Percentiles rank a stretch among this genome's conserved stretches.
phyloP scores from a whole-genome alignment of 2,113 vertebrate genomes.

The Ochotona curzoniae region DNA sequence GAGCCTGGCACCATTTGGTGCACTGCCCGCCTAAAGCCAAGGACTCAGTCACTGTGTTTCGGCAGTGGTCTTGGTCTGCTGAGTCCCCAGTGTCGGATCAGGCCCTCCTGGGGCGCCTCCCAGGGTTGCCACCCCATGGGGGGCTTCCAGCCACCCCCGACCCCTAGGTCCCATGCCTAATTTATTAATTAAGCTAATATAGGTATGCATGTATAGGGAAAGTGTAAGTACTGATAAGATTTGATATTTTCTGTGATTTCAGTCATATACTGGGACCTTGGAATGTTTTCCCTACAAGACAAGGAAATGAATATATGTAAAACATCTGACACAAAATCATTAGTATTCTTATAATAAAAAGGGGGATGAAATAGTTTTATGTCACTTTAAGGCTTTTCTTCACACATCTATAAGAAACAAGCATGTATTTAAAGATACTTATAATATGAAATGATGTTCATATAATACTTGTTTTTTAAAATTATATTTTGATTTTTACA shows the following conservation, averaged over 20 bases:
- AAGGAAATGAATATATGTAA: neutral
- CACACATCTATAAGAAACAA: neutral
- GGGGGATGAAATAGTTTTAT: conserved; percentile 10
- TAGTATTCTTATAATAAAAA: conserved; percentile 17
- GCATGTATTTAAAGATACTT: neutral
- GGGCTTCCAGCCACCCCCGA: too few species aligned
- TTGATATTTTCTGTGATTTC: neutral
- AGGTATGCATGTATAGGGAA: neutral
- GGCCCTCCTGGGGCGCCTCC: too few species aligned
- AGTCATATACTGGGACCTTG: neutral
- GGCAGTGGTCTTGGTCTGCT: too few species aligned
- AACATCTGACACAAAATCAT: neutral
- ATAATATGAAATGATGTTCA: neutral
- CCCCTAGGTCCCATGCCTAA: too few species aligned
- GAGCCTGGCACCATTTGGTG: too few species aligned
- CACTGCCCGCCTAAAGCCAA: too few species aligned
- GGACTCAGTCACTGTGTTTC: too few species aligned
- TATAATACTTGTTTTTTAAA: too few species aligned
- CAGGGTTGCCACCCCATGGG: too few species aligned
- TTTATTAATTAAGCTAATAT: neutral
- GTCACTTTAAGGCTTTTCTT: neutral
- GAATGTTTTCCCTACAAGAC: neutral
- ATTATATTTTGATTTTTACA: too few species aligned
- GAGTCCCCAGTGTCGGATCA: too few species aligned
- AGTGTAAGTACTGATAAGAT: neutral